Conservation (phyloP, 2,797 vertebrate genomes). For the Sebastes hubbsi region DNA sequence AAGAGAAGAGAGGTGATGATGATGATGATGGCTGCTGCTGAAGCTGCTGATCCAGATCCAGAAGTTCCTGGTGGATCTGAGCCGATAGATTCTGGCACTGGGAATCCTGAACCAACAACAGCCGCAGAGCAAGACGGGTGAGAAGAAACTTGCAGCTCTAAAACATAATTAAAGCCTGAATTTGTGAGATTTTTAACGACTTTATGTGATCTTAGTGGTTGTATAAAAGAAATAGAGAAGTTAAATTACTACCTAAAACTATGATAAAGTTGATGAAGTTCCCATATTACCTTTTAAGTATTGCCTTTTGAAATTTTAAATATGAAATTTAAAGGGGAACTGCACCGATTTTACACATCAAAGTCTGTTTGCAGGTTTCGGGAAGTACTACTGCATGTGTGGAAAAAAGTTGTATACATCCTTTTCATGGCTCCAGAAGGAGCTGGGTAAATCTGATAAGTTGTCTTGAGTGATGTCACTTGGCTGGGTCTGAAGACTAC, state of each 20-base stretch:
- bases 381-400: not conserved
- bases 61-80: slow-evolving; percentile 13
- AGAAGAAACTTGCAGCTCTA: not conserved
- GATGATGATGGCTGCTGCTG: not conserved
- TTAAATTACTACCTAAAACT: not conserved
- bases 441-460: not conserved
- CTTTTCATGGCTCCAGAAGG: not conserved
- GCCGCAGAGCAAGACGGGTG: slow-evolving; percentile 39
- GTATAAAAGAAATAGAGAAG: not conserved
- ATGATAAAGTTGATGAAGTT: not conserved
- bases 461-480: not conserved
- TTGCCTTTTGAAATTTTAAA: not conserved
- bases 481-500: too few species aligned
- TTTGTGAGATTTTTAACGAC: not conserved
- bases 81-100: slow-evolving; percentile 4
- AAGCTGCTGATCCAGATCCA: not conserved
- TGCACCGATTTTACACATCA: not conserved
- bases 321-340: not conserved
- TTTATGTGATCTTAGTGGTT: not conserved
- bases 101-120: slow-evolving; percentile 16
- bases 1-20: not conserved
- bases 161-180: not conserved
- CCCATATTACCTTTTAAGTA: not conserved
- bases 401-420: not conserved
- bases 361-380: not conserved